phyloP scores from a whole-genome alignment of 2,113 vertebrate genomes.

The Calypte anna region DNA sequence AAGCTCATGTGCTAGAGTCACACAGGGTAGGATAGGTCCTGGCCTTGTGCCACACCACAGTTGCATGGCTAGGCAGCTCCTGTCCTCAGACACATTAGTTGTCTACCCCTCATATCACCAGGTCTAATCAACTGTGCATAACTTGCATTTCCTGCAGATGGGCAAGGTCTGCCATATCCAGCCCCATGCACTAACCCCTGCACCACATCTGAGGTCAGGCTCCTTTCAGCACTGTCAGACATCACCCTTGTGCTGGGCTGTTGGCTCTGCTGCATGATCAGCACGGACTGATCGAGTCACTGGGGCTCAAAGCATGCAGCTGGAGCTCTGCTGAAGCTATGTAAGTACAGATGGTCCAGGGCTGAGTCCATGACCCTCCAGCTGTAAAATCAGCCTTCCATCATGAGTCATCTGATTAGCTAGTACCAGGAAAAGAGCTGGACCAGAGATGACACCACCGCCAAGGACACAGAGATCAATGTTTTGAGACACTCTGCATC shows the following conservation, averaged over 20 bases:
- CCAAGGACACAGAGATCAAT: neutral
- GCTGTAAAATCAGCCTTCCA: neutral
- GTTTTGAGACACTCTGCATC: neutral
- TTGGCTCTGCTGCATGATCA: neutral
- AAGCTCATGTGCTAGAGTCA: neutral
- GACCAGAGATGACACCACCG: neutral
- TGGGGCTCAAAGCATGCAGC: neutral
- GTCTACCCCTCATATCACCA: neutral
- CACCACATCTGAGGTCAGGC: neutral
- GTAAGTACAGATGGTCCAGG: neutral
- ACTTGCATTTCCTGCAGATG: neutral
- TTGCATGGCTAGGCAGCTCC: neutral
- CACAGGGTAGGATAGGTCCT: neutral
- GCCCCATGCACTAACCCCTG: too few relatives aligned
- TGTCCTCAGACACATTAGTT: neutral
- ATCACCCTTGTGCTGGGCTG: neutral
- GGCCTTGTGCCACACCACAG: neutral
- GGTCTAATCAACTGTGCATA: neutral
- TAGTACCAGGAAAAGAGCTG: neutral
- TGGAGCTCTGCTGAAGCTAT: neutral
- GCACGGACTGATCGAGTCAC: neutral
- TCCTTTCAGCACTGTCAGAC: neutral
- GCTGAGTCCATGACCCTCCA: neutral
- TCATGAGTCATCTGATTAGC: slow-evolving; percentile 8
- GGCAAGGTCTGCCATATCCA: neutral